Evolutionary conservation across 2,113 vertebrate genomes (phyloP).

Genomic region (Forbesichthys papilliferus): DNA sequence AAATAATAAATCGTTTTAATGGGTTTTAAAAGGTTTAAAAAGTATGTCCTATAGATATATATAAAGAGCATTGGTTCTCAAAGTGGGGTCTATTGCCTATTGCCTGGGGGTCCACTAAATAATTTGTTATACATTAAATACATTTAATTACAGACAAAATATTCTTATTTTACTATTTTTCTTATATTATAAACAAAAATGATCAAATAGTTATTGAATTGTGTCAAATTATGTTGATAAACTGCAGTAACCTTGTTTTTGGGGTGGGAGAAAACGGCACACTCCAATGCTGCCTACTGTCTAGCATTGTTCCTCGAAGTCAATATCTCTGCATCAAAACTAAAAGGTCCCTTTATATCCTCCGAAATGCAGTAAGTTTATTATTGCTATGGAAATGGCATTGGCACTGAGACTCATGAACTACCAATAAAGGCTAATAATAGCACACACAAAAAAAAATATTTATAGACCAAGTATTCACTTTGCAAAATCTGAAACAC

Average conservation of each 20-base stretch:
- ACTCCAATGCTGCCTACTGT: not conserved
- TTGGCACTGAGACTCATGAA: not conserved
- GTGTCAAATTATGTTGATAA: not conserved
- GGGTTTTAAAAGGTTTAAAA: no score
- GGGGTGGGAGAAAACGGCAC: not conserved
- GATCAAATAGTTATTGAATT: not conserved
- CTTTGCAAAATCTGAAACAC: not conserved
- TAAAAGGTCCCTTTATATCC: not conserved
- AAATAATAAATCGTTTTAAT: no score
- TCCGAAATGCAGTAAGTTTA: not conserved
- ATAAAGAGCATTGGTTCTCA: no score
- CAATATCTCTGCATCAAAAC: not conserved
- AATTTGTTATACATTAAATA: no score
- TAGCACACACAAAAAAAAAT: not conserved
- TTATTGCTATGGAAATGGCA: not conserved
- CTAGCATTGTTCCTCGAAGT: not conserved
- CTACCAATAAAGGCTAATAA: not conserved
- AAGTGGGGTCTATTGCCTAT: no score
- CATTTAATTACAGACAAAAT: no score
- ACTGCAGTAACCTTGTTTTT: not conserved
- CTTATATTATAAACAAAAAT: not conserved
- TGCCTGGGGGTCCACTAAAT: no score
- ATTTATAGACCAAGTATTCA: not conserved
- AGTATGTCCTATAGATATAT: no score
- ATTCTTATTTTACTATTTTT: no score